Base-by-base conservation (phyloP, 2,113 vertebrate genomes). In the Syngnathus floridae region DNA sequence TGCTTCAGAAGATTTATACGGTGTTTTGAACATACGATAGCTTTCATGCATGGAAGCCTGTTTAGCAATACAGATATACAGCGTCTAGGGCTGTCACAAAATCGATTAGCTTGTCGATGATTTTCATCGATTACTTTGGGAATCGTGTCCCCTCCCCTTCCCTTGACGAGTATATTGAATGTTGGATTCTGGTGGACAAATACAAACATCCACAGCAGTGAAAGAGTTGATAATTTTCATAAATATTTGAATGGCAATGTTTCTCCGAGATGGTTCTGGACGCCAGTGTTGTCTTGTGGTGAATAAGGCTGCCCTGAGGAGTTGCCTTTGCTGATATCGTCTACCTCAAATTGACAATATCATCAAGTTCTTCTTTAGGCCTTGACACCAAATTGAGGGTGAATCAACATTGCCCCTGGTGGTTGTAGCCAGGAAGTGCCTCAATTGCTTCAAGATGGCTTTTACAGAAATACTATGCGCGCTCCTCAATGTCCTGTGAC, bases 401-500 rank as follows among this genome's bases (percentile, higher is more conserved):
- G 22, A 55, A 31, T 55, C 4, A 56, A 31, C 26, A 35, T 26
- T 56, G 54, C 13, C 54, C 10, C 19, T 51, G 19, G 14, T 51
- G 48, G 48, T 51, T 51, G 2, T n/a, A 51, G 8, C 19, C 19
- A 21, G 3, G 8, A 17, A n/a, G 48, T 21, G 48, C 2, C 17
- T 35, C 54, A 56, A 56, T 35, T 56, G 26, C 54, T 51, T 51
- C 48, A 51, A 51, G 48, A 51, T 51, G 38, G 11, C 7, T 4
- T 14, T 61, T 22, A 60, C 38, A 13, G 12, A 12, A 37, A 43
- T 61, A 11, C 38, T 10, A 55, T 63, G 59, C 67, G 43, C 16
- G 11, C 46, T 73, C 36, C 69, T 17, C 48, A 60, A 51, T 56
- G 11, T 63, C 35, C 66, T 45, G 58, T 56, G 58, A 68, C 71